A percentile compares a stretch with the other conserved stretches of the same genome.
Conservation (phyloP, 2,888 invertebrate genomes). For the Parascotia fuliginaria region DNA sequence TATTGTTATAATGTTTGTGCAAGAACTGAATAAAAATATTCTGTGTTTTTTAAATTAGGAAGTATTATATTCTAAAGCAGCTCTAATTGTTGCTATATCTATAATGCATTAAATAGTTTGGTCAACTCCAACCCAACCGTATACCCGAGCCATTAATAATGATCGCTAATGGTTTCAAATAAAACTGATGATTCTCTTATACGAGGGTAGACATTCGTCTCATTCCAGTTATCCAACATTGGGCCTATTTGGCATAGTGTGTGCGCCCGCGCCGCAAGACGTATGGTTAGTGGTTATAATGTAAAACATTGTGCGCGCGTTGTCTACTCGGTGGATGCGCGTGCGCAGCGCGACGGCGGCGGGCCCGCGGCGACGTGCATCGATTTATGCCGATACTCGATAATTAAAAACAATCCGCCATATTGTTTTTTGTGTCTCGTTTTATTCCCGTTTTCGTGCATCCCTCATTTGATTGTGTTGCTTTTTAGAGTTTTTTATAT, state of each 20-base stretch:
- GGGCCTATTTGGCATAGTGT: background rate
- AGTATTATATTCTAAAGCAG: too few relatives aligned
- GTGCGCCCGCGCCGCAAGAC: background rate
- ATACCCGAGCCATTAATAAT: background rate
- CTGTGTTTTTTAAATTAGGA: too few relatives aligned
- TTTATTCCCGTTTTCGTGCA: constrained; percentile 82
- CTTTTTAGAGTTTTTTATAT: constrained; percentile 66
- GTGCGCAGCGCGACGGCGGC: constrained; percentile 59
- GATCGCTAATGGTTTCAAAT: background rate
- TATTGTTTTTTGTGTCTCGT: constrained; percentile 80
- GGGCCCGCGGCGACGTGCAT: constrained; percentile 81
- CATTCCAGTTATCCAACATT: background rate
- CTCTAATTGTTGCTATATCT: too few relatives aligned
- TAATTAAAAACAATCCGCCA: constrained; percentile 87
- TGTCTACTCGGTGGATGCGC: constrained; percentile 56
- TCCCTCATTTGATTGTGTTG: constrained; percentile 84
- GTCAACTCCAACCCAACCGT: background rate
- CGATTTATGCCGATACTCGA: constrained; percentile 86
- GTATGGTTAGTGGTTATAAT: background rate
- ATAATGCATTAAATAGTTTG: too few relatives aligned
- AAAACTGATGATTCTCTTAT: background rate
- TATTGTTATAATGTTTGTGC: too few relatives aligned
- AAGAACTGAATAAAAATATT: too few relatives aligned
- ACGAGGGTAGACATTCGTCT: background rate
- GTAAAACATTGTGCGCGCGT: constrained; percentile 15